Conservation (phyloP, 2,797 vertebrate genomes). For the Enteromius fasciolatus region DNA sequence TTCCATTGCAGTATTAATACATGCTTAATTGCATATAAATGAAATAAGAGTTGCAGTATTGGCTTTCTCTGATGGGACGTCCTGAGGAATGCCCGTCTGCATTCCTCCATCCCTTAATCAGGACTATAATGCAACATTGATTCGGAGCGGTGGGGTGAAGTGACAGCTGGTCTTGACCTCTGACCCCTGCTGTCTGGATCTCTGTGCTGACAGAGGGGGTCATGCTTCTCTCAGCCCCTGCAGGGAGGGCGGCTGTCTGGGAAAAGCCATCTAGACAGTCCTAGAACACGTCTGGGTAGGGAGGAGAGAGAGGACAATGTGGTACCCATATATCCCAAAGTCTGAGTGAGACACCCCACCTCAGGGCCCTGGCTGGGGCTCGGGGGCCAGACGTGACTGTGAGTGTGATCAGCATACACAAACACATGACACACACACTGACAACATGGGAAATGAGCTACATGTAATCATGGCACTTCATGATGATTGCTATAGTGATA, state of each 20-base stretch:
- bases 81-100: conserved; percentile 55
- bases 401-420: conserved; percentile 59
- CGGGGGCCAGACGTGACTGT: conserved; percentile 49
- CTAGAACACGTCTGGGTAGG: conserved; percentile 45
- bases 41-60: neutral
- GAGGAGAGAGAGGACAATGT: conserved; percentile 43
- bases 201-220: conserved; percentile 70
- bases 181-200: conserved; percentile 78
- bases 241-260: conserved; percentile 60
- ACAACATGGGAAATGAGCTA: conserved; percentile 48
- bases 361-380: conserved; percentile 25
- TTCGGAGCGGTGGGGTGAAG: conserved; percentile 45
- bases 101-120: conserved; percentile 56
- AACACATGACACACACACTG: conserved; percentile 47
- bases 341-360: conserved; percentile 44
- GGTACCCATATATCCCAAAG: conserved; percentile 49
- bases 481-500: neutral
- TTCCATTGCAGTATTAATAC: neutral
- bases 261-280: conserved; percentile 51
- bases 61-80: conserved; percentile 2
- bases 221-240: conserved; percentile 70
- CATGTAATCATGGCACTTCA: conserved; percentile 2
- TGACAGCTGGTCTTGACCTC: conserved; percentile 70
- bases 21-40: neutral
- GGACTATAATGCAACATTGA: conserved; percentile 56